Percentiles rank a stretch among this genome's conserved stretches.
Evolutionary conservation across 2,113 vertebrate species (phyloP).

Genomic region (Rhea americana): DNA sequence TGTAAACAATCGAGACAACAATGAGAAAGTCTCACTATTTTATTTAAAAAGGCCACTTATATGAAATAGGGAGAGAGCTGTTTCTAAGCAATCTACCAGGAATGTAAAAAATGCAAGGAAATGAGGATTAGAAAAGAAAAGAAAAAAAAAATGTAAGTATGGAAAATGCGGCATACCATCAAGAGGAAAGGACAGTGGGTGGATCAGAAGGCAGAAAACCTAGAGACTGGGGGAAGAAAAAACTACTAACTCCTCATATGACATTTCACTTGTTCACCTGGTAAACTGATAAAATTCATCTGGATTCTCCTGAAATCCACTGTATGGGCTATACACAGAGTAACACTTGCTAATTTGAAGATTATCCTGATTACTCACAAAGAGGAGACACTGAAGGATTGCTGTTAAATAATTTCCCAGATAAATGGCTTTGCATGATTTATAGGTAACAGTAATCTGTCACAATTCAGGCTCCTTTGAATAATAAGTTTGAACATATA

Average conservation of each 20-base stretch:
- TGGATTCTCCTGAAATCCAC: neutral
- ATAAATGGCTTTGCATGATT: neutral
- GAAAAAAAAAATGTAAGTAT: rapidly evolving
- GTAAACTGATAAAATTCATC: neutral
- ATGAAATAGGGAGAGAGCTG: too few species aligned
- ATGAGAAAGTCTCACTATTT: neutral
- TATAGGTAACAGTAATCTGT: neutral
- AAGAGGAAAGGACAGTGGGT: neutral
- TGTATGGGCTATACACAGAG: neutral
- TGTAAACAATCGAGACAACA: neutral
- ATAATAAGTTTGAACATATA: neutral
- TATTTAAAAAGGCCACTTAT: neutral
- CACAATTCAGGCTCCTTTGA: neutral
- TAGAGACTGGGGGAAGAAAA: neutral
- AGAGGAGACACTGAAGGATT: neutral
- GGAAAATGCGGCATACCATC: neutral
- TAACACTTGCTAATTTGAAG: neutral
- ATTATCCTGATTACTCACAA: neutral
- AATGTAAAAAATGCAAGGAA: neutral
- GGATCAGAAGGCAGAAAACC: neutral
- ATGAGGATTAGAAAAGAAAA: neutral
- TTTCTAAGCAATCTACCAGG: neutral
- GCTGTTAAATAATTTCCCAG: neutral
- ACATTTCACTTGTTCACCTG: neutral
- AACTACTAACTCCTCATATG: neutral